phyloP scores from a whole-genome alignment of 2,888 invertebrate species.

The Drosophila atripex region DNA sequence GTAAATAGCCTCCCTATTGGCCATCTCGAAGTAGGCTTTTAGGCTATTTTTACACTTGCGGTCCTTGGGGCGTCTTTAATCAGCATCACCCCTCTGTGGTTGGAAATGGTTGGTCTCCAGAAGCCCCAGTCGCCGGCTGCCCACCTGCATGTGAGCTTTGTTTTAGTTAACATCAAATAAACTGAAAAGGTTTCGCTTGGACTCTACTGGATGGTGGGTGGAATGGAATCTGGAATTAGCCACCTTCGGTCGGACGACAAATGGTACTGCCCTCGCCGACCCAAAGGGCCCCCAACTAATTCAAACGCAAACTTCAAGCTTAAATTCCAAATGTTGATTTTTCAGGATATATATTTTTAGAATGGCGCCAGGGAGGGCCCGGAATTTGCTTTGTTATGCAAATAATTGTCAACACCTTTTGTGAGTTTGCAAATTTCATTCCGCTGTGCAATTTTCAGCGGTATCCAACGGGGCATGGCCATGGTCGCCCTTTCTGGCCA shows the following conservation, averaged over 20 bases:
- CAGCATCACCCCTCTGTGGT: constrained; percentile 38
- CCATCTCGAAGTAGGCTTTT: constrained; percentile 3
- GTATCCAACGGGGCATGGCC: constrained; percentile 59
- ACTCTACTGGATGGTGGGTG: background rate
- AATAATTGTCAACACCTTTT: constrained; percentile 80
- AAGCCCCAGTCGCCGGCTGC: background rate
- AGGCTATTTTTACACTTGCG: constrained; percentile 48
- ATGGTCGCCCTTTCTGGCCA: constrained; percentile 16
- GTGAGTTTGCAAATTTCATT: constrained; percentile 76
- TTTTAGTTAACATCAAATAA: constrained; percentile 38
- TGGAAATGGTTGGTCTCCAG: constrained; percentile 1
- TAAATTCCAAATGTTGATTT: constrained; percentile 42
- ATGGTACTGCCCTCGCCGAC: constrained; percentile 13
- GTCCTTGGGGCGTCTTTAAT: constrained; percentile 54
- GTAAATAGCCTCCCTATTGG: constrained; percentile 10
- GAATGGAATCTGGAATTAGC: background rate
- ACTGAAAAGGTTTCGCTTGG: constrained; percentile 17
- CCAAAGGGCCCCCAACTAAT: constrained; percentile 18
- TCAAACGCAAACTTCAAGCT: constrained; percentile 40
- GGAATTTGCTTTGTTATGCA: constrained; percentile 76
- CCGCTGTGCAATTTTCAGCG: constrained; percentile 59
- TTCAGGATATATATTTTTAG: constrained; percentile 21
- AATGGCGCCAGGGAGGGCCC: background rate
- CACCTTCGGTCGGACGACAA: constrained; percentile 17
- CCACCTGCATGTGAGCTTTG: constrained; percentile 43